Evolutionary conservation across 2,888 invertebrate genomes (phyloP), one percentile per base, ranked within the genome.

Genomic region (Patella pellucida): DNA sequence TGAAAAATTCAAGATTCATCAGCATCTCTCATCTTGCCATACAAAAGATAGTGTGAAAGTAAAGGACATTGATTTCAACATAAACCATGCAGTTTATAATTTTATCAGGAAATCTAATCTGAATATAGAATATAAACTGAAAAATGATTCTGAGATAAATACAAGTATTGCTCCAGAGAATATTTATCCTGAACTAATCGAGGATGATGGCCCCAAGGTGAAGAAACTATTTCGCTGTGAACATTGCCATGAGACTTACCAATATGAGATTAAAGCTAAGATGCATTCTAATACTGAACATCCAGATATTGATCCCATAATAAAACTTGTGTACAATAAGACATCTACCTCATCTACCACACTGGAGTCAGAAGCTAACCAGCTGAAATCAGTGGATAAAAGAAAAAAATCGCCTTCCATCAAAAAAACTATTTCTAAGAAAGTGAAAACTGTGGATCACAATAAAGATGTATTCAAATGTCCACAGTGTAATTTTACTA

Each of bases 1-100:
- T 62, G 62, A 62, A 23, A 62, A 62, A 23, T 62, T 62, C 23
- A 62, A 62, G 62, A 62, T 62, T 62, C 62, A 62, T 14, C 62
- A 62, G 62, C 62, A 62, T 14, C 19, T 62, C 14, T 62, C 62
- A 19, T 23, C 19, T 23, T 23, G 11, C n/a, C 62, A 62, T 14
- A 19, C 62, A 62, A 62, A 62, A 23, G 23, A 62, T 12, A 23
- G 62, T 23, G 23, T 62, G 19, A 62, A 62, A 23, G 62, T 62
- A 12, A 19, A 62, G 12, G 62, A 62, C 14, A 14, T 14, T 23
- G 19, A 62, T 62, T 19, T 62, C 19, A 23, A 62, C 23, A 14
- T 62, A 19, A 62, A 23, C 23, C 5, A 19, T 5, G 62, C 62
- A 62, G 62, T 62, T 23, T 15, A 11, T 19, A 19, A 23, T 23